phyloP scores from a whole-genome alignment of 1,140 invertebrate genomes.

The Spodoptera frugiperda region DNA sequence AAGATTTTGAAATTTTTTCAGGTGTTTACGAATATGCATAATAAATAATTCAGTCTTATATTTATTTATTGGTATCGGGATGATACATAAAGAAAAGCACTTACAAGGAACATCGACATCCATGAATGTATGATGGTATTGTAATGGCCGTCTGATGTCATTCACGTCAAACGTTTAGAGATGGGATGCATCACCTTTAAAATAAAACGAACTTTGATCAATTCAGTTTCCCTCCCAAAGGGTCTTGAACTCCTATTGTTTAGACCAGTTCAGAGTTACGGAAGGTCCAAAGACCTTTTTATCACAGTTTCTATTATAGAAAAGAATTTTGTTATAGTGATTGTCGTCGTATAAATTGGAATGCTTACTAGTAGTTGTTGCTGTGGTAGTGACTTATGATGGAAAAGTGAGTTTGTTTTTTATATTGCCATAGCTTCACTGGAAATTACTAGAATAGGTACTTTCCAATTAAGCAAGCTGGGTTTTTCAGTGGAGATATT shows the following conservation, averaged over 20 bases:
- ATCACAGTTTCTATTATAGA: no score
- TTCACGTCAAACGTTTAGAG: constrained; percentile 6
- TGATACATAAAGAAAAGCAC: constrained; percentile 40
- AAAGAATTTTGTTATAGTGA: no score
- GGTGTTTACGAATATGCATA: constrained; percentile 35
- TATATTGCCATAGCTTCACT: no score
- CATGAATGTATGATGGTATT: constrained; percentile 33
- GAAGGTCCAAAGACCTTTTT: no score
- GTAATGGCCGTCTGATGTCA: constrained; percentile 34
- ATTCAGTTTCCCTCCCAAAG: constrained; percentile 19
- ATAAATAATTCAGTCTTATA: constrained; percentile 33
- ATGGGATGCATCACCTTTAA: constrained; percentile 23
- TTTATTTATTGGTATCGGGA: constrained; percentile 3
- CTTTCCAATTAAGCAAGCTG: no score
- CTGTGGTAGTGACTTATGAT: no score
- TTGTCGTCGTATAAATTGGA: no score
- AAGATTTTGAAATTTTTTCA: constrained; percentile 37
- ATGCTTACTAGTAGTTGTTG: no score
- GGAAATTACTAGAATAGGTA: no score
- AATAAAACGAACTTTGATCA: neutral
- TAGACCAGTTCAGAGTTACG: neutral
- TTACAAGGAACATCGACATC: constrained; percentile 9
- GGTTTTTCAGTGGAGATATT: no score
- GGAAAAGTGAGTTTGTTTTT: no score
- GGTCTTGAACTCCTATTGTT: constrained; percentile 3